A percentile compares a stretch with the other conserved stretches of the same genome.
Conservation (phyloP, 1,140 invertebrate genomes). For the Drosophila burlai region DNA sequence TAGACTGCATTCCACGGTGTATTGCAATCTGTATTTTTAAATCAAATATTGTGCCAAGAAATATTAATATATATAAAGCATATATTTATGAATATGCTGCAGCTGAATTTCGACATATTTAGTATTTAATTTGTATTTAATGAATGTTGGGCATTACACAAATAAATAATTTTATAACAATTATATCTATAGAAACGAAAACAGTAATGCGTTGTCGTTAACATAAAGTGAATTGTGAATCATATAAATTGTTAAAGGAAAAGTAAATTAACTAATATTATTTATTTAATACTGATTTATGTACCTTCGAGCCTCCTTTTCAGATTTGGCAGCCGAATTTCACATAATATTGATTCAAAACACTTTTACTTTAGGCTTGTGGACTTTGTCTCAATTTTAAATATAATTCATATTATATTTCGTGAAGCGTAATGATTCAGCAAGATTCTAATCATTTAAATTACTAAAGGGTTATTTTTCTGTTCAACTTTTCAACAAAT, state of each 20-base stretch:
- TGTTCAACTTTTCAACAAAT: neutral
- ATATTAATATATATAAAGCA: slow-evolving; percentile 46
- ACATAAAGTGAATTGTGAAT: neutral
- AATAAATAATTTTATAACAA: neutral
- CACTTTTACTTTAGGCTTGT: too few species aligned
- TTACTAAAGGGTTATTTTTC: too few species aligned
- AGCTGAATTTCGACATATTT: slow-evolving; percentile 9
- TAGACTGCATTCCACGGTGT: slow-evolving; percentile 72
- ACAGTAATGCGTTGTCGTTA: neutral
- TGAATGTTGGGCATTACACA: slow-evolving; percentile 1
- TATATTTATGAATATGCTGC: slow-evolving; percentile 36
- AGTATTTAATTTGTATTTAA: slow-evolving; percentile 43
- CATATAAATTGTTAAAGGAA: too few species aligned
- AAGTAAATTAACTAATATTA: too few species aligned
- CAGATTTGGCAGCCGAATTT: too few species aligned
- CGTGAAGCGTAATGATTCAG: too few species aligned
- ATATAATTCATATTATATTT: too few species aligned
- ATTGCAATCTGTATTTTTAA: slow-evolving; percentile 82
- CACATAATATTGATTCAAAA: too few species aligned
- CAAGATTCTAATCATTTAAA: too few species aligned
- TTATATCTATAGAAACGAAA: neutral
- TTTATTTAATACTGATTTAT: too few species aligned
- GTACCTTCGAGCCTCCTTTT: too few species aligned
- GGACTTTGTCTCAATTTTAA: too few species aligned
- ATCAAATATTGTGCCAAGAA: slow-evolving; percentile 83